Evolutionary conservation across 2,888 invertebrate species (phyloP), one percentile per base, ranked within the genome.

Genomic region (Lasioglossum lativentre): DNA sequence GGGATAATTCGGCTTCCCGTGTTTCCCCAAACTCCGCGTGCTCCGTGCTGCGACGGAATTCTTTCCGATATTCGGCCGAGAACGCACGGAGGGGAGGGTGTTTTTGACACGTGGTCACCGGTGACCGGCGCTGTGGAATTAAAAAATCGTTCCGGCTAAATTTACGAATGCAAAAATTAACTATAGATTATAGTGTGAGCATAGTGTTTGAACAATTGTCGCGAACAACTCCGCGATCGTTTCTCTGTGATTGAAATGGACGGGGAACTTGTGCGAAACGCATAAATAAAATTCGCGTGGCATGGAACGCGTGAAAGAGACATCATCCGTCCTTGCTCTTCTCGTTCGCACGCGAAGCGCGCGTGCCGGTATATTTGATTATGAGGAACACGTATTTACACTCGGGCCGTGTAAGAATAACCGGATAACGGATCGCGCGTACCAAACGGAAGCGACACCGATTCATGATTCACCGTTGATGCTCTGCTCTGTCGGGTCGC

Each of bases 361-460:
- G 3, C 45, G 42, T 19, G 27, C 42, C 42, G 19, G 23, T 14
- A 38, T n/a, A 70, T 42, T 52, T 47, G 68, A 70, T 81, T 81
- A 86, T 79, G 86, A 84, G 73, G 68, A 72, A 79, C 84, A 79
- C 86, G 79, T 82, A 74, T 16, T 66, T 34, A 27, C 71, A 34
- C 78, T 83, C 80, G 23, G 70, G 68, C 72, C 66, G 63, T 56
- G 63, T 45, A 74, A 83, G 73, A 77, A 83, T 63, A 70, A 75
- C 59, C 83, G 81, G 63, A 84, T 84, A 86, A 86, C 86, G 86
- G 86, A 56, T 47, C 81, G 86, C 56, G 56, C 66, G 56, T 78
- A 45, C 59, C 30, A 23, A 78, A 75, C 83, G 83, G 85, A 85
- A 79, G 45, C 78, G 75, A 27, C 72, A 42, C 66, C 73, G 45